Percentiles rank a stretch among this genome's conserved stretches.
These are phyloP conservation scores for Plectus sambesii DNA, from an alignment of 1,140 invertebrate species.

Conservation along the genomic window DNA sequence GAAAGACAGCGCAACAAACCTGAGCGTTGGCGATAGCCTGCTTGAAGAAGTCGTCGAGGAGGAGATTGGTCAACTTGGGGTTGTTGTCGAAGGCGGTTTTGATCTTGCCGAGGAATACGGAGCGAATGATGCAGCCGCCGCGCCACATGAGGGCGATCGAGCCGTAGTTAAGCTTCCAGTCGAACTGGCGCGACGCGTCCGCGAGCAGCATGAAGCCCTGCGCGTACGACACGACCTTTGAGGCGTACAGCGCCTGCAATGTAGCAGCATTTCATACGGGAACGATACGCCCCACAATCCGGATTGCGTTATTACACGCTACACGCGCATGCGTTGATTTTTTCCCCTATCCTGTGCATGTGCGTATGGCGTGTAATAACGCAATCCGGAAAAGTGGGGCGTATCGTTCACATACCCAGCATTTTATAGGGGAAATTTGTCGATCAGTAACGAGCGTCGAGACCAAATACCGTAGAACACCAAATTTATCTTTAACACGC, in stretches of 20 bases:
- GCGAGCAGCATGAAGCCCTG: slow-evolving; percentile 97
- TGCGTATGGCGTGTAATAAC: too few species aligned
- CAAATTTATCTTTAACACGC: too few species aligned
- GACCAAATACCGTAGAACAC: too few species aligned
- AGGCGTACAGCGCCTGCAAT: slow-evolving; percentile 79
- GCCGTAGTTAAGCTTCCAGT: slow-evolving; percentile 94
- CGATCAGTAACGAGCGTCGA: too few species aligned
- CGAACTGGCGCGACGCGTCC: slow-evolving; percentile 76
- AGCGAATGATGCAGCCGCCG: slow-evolving; percentile 96
- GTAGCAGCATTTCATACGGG: not conserved
- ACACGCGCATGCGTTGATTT: too few species aligned
- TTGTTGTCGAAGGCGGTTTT: slow-evolving; percentile 89
- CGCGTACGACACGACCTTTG: slow-evolving; percentile 96
- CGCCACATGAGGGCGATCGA: slow-evolving; percentile 98
- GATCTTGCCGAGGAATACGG: slow-evolving; percentile 87
- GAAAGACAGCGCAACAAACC: not conserved
- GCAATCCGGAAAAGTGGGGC: too few species aligned
- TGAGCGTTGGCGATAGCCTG: slow-evolving; percentile 60
- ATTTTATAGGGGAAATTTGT: too few species aligned
- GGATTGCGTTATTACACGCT: too few species aligned
- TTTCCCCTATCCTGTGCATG: too few species aligned
- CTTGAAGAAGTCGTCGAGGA: slow-evolving; percentile 87
- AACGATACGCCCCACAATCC: not conserved
- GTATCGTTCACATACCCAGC: too few species aligned
- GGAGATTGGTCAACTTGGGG: slow-evolving; percentile 71